These are phyloP conservation scores for Poeciliopsis paucimaculata DNA, from an alignment of 2,797 vertebrate species.

Conservation along the genomic window DNA sequence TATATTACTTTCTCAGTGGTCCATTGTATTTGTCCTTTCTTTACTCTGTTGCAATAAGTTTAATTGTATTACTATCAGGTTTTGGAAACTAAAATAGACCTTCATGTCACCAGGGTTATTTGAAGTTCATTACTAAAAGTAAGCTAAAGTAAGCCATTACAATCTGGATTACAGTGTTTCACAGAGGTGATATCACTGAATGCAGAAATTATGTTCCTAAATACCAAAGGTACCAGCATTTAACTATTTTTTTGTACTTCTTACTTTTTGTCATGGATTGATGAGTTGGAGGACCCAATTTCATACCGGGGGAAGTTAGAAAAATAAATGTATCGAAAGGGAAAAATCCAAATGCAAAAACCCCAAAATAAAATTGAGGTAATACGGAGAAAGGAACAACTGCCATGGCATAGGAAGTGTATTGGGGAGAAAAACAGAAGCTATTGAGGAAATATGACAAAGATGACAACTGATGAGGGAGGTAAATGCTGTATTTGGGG, in stretches of 20 bases:
- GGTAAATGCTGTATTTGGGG: background rate
- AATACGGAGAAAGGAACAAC: background rate
- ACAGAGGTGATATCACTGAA: background rate
- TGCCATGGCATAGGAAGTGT: background rate
- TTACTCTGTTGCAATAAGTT: constrained; percentile 5
- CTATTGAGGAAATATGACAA: background rate
- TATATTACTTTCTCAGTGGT: background rate
- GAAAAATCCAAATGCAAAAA: background rate
- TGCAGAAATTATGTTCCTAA: background rate
- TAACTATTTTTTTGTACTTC: background rate
- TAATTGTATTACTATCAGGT: background rate
- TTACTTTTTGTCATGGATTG: background rate
- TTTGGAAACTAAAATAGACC: background rate
- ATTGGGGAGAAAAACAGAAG: background rate
- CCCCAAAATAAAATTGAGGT: background rate
- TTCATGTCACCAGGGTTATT: background rate
- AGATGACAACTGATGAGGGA: background rate
- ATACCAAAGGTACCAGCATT: background rate
- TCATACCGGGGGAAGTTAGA: background rate
- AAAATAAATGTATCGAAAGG: background rate
- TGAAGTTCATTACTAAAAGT: background rate
- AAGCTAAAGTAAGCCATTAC: background rate
- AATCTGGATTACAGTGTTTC: background rate
- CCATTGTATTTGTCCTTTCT: background rate
- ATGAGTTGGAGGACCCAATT: no score